Conservation (phyloP, 2,888 invertebrate species). For the Pegoplata infirma region DNA sequence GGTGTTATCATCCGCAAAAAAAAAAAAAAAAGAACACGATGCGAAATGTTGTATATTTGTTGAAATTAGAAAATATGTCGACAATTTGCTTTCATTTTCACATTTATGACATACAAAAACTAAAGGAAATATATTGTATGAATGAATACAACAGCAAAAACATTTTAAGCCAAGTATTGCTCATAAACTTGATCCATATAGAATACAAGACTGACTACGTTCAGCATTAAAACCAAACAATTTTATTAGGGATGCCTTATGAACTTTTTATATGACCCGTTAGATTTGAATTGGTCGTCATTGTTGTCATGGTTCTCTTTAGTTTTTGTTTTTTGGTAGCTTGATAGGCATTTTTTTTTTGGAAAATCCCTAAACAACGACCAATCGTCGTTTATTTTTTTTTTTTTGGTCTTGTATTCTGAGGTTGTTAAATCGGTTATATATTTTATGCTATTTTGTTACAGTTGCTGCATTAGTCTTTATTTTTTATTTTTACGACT, state of each 20-base stretch:
- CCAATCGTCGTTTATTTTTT: background rate
- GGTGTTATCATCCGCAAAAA: slow-evolving; percentile 41
- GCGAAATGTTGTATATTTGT: background rate
- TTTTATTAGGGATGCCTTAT: slow-evolving; percentile 42
- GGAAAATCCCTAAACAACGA: background rate
- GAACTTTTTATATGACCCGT: slow-evolving; percentile 17
- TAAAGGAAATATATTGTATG: too few relatives aligned
- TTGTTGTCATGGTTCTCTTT: slow-evolving; percentile 28
- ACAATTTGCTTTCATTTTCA: slow-evolving; percentile 53
- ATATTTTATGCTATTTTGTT: background rate
- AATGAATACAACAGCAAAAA: slow-evolving; percentile 13
- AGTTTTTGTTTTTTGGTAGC: too few relatives aligned
- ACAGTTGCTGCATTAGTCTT: background rate
- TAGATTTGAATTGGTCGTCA: slow-evolving; percentile 36
- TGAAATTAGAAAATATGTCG: slow-evolving; percentile 58
- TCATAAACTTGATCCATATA: slow-evolving; percentile 28
- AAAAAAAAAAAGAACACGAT: background rate
- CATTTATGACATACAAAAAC: slow-evolving; percentile 47
- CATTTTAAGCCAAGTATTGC: slow-evolving; percentile 25
- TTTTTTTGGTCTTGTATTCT: background rate
- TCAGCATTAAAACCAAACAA: background rate
- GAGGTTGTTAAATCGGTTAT: background rate
- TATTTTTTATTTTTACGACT: too few relatives aligned
- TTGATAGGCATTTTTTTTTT: background rate
- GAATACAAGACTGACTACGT: background rate